Percentiles rank a stretch among this genome's conserved stretches.
phyloP scores from a whole-genome alignment of 1,140 invertebrate species.

The Marisa cornuarietis region DNA sequence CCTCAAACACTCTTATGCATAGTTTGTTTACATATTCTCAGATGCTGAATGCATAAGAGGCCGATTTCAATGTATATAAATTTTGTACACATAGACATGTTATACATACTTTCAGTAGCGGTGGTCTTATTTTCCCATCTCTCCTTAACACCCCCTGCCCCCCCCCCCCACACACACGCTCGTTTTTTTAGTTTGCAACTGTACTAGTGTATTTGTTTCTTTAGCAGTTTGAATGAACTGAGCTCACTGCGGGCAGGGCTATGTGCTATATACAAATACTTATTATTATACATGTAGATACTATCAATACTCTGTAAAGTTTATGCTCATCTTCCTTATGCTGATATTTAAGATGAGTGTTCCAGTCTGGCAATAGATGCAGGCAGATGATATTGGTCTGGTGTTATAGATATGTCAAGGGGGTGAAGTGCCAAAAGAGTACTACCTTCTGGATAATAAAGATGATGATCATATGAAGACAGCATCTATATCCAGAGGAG shows the following conservation, averaged over 20 bases:
- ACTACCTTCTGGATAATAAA: slow-evolving; percentile 68
- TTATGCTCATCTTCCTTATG: neutral
- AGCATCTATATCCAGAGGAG: slow-evolving; percentile 49
- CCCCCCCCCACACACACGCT: too few relatives aligned
- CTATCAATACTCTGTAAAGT: neutral
- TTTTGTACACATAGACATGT: too few relatives aligned
- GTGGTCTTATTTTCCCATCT: too few relatives aligned
- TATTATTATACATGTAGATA: neutral
- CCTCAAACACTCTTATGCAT: too few relatives aligned
- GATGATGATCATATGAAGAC: slow-evolving; percentile 46
- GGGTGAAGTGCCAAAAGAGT: slow-evolving; percentile 82
- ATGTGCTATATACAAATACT: neutral
- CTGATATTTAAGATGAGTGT: neutral
- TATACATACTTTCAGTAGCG: too few relatives aligned
- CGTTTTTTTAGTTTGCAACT: too few relatives aligned
- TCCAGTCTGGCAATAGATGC: neutral
- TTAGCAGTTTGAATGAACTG: too few relatives aligned
- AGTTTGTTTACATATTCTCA: too few relatives aligned
- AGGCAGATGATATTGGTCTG: neutral
- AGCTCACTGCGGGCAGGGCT: neutral
- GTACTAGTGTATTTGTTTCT: too few relatives aligned
- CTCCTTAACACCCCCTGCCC: too few relatives aligned
- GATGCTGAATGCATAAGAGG: too few relatives aligned
- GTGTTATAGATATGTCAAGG: slow-evolving; percentile 75
- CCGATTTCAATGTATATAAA: too few relatives aligned